Base-by-base conservation (phyloP, 1,140 invertebrate genomes). In the Brachionus manjavacas region DNA sequence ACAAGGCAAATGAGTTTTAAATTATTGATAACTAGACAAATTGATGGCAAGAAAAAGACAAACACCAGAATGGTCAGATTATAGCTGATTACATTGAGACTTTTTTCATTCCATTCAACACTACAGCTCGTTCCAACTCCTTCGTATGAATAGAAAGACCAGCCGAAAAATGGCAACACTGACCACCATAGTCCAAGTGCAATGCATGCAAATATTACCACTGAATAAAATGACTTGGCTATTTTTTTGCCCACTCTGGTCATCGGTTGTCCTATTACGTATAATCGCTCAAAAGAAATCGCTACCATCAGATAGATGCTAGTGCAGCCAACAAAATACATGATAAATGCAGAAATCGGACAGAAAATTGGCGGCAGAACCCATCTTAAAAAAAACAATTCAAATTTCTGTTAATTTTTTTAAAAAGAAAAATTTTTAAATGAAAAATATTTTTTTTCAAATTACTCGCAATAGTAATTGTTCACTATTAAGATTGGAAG, bases 241-340 rank as follows among this genome's bases (percentile, higher is more conserved):
- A 64, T 31, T 60, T 55, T 41, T 55, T 39, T 80, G 1, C 76
- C 46, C 16, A 12, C 28, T 20, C 16, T 72, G 3, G 11, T 80
- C 4, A 80, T 9, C n/a, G 76, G 76, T 25, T 80, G 43, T 0
- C 49, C 14, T 55, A 80, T 16, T 4, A 80, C n/a, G 43, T 80
- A 25, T n/a, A 80, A 12, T 16, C 76, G 9, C 52, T 80, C 49
- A 25, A 80, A 64, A 0, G 76, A 80, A n/a, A 80, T 80, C 4
- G 76, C 41, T 7, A 80, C 76, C 76, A 80, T 80, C 16, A 80
- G 76, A 20, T 60, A 80, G 8, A 80, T 80, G 12, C 76, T 80
- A 11, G 76, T 31, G 46, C 76, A 80, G 25, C 76, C 76, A 12
- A 80, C 28, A 31, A 55, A 64, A 52, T 64, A 60, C 79, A 83